A percentile compares a stretch with the other conserved stretches of the same genome.
phyloP scores from a whole-genome alignment of 2,888 invertebrate species.

The Uloborus plumipes region DNA sequence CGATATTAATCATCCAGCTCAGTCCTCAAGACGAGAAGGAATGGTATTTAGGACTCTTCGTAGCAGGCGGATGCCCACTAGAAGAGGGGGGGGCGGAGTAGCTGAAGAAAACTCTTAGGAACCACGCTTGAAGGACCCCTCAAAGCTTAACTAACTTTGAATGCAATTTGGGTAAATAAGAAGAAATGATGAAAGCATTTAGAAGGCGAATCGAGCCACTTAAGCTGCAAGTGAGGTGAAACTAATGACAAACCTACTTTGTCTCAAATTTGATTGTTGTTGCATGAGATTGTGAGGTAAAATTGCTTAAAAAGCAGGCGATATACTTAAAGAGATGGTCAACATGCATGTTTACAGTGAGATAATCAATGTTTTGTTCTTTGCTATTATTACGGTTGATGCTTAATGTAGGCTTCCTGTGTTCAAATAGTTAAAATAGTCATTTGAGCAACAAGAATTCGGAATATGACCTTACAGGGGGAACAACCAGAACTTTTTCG shows the following conservation, averaged over 20 bases:
- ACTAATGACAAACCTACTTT: conserved; percentile 10
- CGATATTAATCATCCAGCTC: not conserved
- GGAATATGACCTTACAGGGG: too few relatives aligned
- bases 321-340: too few relatives aligned
- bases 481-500: too few relatives aligned
- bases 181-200: not conserved
- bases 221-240: conserved; percentile 30
- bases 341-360: too few relatives aligned
- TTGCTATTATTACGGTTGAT: too few relatives aligned
- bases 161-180: conserved; percentile 27
- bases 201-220: conserved; percentile 10
- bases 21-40: not conserved
- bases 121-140: conserved; percentile 38
- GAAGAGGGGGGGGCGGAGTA: not conserved
- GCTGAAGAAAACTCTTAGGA: conserved; percentile 11
- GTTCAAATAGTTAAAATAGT: too few relatives aligned
- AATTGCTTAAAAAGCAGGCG: too few relatives aligned
- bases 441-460: too few relatives aligned
- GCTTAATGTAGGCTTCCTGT: too few relatives aligned
- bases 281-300: too few relatives aligned
- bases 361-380: too few relatives aligned
- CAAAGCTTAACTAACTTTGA: conserved; percentile 35
- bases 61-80: not conserved
- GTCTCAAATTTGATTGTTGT: too few relatives aligned
- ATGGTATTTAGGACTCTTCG: not conserved